Evolutionary conservation across 2,797 vertebrate species (phyloP), one percentile per base, ranked within the genome.

Genomic region (Antrozous pallidus): DNA sequence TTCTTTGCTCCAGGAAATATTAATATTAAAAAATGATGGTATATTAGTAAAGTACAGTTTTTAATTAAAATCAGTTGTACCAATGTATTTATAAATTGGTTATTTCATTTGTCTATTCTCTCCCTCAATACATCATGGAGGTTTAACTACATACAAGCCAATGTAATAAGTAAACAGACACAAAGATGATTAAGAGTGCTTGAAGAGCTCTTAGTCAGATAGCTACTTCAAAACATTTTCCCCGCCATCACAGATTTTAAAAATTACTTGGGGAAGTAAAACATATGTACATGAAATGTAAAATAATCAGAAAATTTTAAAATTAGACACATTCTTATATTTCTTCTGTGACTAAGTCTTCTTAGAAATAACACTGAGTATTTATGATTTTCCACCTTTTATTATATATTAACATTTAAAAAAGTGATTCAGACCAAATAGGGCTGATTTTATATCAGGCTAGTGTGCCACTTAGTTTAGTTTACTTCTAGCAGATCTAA

Each of bases 251-350:
- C 58, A 95, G 87, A 95, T 82, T 94, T 96, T 93, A 91, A 80
- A 93, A 77, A 40, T 93, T 86, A 94, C 86, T 93, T 84, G 42
- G 36, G 18, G 33, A 94, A 63, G 74, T 56, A 94, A 95, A 83
- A 79, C 94, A 94, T 95, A 95, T 89, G 90, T 45, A 96, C 73
- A 90, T 92, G 82, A 96, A 97, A 97, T 96, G 95, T 96, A 96
- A 97, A 97, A 96, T 93, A 97, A 95, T 84, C 69, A 92, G 26
- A 93, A 95, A 93, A 70, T 47, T 80, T 88, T 87, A 69, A 96
- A 96, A 96, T 79, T 89, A 95, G 89, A 91, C 71, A 81, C 56
- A 85, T 86, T 82, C 58, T 88, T 96, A 79, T 87, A 93, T 96
- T 84, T 95, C 88, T 79, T 83, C 96, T 88, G 94, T 93, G 94